Conservation (phyloP, 2,113 vertebrate genomes). For the Heterotilapia buettikoferi region DNA sequence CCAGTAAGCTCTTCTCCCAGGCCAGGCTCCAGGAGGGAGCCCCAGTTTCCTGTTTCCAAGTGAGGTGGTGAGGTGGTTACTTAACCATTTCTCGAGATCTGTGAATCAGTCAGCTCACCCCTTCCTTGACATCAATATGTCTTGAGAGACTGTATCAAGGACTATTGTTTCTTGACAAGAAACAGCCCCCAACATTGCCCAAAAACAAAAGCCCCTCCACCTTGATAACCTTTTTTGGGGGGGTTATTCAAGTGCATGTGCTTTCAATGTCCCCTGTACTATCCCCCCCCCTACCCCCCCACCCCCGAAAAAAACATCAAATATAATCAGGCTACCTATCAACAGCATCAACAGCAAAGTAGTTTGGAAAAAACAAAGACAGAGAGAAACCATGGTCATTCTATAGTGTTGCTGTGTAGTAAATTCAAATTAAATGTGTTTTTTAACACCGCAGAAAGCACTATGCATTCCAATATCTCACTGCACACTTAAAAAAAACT, state of each 20-base stretch:
- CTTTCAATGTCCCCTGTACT: background rate
- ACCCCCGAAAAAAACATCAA: background rate
- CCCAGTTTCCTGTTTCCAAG: background rate
- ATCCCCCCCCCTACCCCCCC: fast-evolving
- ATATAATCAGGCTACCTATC: background rate
- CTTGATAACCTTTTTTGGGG: background rate
- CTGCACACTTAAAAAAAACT: background rate
- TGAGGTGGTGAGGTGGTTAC: background rate
- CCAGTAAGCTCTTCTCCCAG: background rate
- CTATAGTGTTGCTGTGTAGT: background rate
- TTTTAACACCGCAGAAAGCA: background rate
- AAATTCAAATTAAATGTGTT: background rate
- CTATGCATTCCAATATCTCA: background rate
- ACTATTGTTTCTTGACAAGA: background rate
- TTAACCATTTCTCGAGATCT: background rate
- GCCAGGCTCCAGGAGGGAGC: background rate
- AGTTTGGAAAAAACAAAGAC: background rate
- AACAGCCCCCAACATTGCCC: background rate
- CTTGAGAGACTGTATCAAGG: background rate
- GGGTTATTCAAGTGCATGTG: background rate
- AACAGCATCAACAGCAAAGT: background rate
- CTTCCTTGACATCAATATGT: background rate
- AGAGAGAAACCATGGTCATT: background rate
- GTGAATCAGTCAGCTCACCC: background rate
- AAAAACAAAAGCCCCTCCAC: background rate